Conservation (phyloP, 2,113 vertebrate species). For the Hiodon tergisus region DNA sequence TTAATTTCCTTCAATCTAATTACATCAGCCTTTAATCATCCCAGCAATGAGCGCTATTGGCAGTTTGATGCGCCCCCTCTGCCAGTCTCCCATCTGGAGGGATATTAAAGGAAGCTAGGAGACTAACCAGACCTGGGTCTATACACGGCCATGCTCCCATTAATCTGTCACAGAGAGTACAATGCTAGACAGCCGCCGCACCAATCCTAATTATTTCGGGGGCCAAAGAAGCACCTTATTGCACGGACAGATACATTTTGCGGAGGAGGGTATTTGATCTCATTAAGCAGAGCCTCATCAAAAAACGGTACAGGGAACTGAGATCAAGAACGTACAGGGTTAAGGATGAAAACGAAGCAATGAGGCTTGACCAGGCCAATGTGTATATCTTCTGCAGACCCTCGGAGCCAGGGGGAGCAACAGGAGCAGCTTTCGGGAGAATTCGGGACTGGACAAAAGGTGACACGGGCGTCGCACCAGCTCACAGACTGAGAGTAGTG, state of each 20-base stretch:
- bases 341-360: neutral
- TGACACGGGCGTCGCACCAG: neutral
- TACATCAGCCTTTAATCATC: slow-evolving; percentile 93
- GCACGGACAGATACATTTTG: neutral
- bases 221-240: neutral
- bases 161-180: neutral
- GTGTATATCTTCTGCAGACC: neutral
- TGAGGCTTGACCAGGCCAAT: neutral
- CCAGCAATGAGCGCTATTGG: slow-evolving; percentile 82
- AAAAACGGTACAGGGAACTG: neutral
- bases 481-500: neutral
- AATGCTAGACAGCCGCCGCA: neutral
- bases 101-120: slow-evolving; percentile 37
- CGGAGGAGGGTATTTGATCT: neutral
- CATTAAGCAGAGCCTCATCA: too few species aligned
- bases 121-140: slow-evolving; percentile 8
- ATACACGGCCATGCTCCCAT: neutral
- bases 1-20: slow-evolving; percentile 67
- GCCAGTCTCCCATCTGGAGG: slow-evolving; percentile 79
- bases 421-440: too few species aligned
- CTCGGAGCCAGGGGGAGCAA: too few species aligned
- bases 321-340: neutral
- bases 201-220: neutral
- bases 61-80: slow-evolving; percentile 74
- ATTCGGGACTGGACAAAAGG: too few species aligned